phyloP scores from a whole-genome alignment of 2,113 vertebrate genomes.

The Willisornis vidua region DNA sequence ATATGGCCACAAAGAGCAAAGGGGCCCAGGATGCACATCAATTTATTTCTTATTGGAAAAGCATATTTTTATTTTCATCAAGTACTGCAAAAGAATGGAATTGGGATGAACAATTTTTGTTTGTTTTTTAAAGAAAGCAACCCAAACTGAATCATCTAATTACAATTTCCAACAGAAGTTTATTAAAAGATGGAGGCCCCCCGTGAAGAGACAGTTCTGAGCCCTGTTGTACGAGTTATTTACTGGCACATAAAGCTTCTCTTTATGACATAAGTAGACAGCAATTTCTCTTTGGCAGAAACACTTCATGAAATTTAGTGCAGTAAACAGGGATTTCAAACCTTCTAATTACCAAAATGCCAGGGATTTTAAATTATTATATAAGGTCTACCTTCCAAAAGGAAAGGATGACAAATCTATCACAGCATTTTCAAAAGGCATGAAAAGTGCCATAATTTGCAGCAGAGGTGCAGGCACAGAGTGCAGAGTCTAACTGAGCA shows the following conservation, averaged over 20 bases:
- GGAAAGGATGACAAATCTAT: neutral
- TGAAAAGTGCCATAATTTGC: neutral
- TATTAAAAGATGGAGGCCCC: neutral
- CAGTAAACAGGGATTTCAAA: neutral
- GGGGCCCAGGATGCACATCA: neutral
- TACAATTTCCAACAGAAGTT: neutral
- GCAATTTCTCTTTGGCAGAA: neutral
- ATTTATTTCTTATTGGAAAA: neutral
- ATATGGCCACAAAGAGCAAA: neutral
- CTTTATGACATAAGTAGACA: neutral
- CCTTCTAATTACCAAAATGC: neutral
- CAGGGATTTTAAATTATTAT: neutral
- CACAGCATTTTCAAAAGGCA: neutral
- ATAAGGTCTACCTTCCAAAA: neutral
- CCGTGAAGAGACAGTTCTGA: neutral
- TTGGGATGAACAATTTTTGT: neutral
- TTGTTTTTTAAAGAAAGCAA: neutral
- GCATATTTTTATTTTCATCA: neutral
- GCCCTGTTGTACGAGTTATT: neutral
- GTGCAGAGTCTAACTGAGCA: neutral
- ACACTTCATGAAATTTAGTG: neutral
- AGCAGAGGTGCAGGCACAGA: neutral
- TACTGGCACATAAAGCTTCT: neutral
- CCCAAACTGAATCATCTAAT: neutral
- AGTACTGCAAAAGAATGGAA: neutral